Evolutionary conservation across 2,797 vertebrate genomes (phyloP).

Genomic region (Neopelma chrysocephalum): DNA sequence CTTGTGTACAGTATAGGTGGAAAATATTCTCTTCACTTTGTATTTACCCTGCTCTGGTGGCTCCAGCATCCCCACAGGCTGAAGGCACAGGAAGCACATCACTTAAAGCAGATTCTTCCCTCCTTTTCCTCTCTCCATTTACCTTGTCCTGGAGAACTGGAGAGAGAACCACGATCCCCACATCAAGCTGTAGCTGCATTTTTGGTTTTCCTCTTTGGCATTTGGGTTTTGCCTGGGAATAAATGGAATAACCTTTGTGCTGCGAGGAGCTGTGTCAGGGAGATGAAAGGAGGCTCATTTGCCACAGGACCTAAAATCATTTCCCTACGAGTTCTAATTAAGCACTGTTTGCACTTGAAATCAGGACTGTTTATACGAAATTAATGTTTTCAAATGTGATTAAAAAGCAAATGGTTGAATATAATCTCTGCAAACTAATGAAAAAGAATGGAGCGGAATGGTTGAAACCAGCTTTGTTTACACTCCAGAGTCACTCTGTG

Average conservation of each 20-base stretch:
- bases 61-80: not conserved
- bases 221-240: not conserved
- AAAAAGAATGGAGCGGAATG: constrained; percentile 12
- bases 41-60: not conserved
- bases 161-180: not conserved
- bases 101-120: not conserved
- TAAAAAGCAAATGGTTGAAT: constrained; percentile 56
- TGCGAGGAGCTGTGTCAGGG: not conserved
- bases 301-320: not conserved
- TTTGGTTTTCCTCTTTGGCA: not conserved
- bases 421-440: constrained; percentile 36
- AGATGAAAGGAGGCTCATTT: not conserved
- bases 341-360: constrained; percentile 54
- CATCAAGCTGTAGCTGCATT: not conserved
- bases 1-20: not conserved
- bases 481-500: constrained; percentile 27
- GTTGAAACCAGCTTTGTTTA: constrained; percentile 49
- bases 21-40: rapidly evolving
- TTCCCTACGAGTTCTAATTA: constrained; percentile 39
- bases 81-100: rapidly evolving
- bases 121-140: not conserved
- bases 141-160: not conserved
- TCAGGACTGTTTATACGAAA: constrained; percentile 46
- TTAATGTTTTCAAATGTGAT: constrained; percentile 49
- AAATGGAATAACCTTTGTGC: not conserved